Conservation (phyloP, 2,113 vertebrate genomes). For the Platichthys stellatus region DNA sequence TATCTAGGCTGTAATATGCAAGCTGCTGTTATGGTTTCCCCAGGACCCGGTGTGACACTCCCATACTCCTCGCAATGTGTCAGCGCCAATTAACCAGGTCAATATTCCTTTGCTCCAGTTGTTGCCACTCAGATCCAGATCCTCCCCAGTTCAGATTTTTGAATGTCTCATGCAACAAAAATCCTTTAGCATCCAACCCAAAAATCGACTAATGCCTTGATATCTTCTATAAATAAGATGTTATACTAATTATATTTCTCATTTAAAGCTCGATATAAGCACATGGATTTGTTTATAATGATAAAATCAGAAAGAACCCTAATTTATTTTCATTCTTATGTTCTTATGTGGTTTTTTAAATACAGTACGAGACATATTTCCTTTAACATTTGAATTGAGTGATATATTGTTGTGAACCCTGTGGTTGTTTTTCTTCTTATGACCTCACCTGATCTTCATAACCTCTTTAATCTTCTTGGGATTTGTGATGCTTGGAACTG, state of each 20-base stretch:
- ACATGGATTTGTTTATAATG: background rate
- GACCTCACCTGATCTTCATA: constrained; percentile 57
- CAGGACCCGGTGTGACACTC: constrained; percentile 35
- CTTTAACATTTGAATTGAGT: constrained; percentile 5
- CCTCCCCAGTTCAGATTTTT: constrained; percentile 24
- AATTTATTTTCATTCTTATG: background rate
- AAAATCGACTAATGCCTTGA: background rate
- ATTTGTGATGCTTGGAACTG: constrained; percentile 56
- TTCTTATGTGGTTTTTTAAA: background rate
- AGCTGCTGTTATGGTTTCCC: constrained; percentile 54
- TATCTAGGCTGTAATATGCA: constrained; percentile 54
- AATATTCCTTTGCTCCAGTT: constrained; percentile 65
- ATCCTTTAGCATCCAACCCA: background rate
- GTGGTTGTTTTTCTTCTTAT: constrained; percentile 55
- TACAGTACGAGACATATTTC: background rate
- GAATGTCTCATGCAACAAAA: background rate
- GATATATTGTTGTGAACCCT: background rate
- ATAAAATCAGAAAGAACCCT: background rate
- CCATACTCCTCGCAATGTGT: constrained; percentile 57
- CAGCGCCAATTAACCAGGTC: constrained; percentile 71
- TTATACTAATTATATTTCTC: background rate
- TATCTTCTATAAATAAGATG: too few species aligned
- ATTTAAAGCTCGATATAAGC: background rate
- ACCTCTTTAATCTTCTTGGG: constrained; percentile 58
- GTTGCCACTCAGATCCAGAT: constrained; percentile 36